Evolutionary conservation across 1,140 invertebrate species (phyloP).

Genomic region (fruit fly (Drosophila melanogaster)): DNA sequence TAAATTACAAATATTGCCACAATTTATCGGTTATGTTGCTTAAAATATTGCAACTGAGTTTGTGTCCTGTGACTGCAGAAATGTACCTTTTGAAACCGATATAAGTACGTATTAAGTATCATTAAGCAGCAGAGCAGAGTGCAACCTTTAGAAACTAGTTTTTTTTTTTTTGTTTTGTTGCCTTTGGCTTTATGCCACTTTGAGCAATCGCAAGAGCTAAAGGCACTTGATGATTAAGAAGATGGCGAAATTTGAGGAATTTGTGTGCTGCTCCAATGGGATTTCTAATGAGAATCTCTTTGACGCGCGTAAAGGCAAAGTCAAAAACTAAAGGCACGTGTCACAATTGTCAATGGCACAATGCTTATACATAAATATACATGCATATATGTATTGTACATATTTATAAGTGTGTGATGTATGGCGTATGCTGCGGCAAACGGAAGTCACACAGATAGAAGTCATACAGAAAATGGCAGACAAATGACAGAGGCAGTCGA

Average conservation of each 20-base stretch:
- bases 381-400: background rate
- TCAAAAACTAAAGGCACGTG: conserved; percentile 58
- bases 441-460: conserved; percentile 57
- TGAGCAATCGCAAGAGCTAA: conserved; percentile 13
- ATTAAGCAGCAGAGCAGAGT: background rate
- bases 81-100: too few relatives aligned
- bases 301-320: conserved; percentile 18
- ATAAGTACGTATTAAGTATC: background rate
- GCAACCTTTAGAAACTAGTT: background rate
- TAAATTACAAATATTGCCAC: too few relatives aligned
- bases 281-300: conserved; percentile 38
- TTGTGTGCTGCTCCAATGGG: conserved; percentile 16
- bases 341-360: conserved; percentile 77
- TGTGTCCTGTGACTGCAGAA: too few relatives aligned
- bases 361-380: conserved; percentile 16
- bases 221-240: conserved; percentile 17
- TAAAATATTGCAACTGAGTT: too few relatives aligned
- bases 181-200: conserved; percentile 14
- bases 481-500: conserved; percentile 47
- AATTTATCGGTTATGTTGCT: too few relatives aligned
- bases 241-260: conserved; percentile 13
- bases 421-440: conserved; percentile 25
- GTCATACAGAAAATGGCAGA: conserved; percentile 12
- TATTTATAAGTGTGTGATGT: conserved; percentile 1
- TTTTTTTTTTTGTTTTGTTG: conserved; percentile 4